phyloP scores from a whole-genome alignment of 2,888 invertebrate genomes.

The Tethea ocularis region DNA sequence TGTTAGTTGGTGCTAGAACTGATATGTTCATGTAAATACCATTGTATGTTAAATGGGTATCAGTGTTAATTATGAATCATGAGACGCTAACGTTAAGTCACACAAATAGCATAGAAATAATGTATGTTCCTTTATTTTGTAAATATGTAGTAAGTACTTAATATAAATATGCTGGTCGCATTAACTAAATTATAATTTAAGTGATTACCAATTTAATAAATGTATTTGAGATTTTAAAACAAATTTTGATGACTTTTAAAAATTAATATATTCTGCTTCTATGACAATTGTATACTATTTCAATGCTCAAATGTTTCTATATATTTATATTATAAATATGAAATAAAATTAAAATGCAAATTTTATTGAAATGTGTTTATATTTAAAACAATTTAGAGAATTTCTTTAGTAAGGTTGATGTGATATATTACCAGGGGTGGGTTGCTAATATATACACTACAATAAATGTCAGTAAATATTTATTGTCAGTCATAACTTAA shows the following conservation, averaged over 20 bases:
- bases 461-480: constrained; percentile 12
- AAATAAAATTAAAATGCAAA: constrained; percentile 11
- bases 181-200: constrained; percentile 15
- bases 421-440: neutral
- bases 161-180: constrained; percentile 10
- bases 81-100: constrained; percentile 12
- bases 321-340: constrained; percentile 11
- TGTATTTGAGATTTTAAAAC: constrained; percentile 21
- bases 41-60: neutral
- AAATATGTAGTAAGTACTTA: constrained; percentile 19
- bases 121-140: constrained; percentile 29
- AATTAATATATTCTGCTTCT: constrained; percentile 14
- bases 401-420: too few species aligned
- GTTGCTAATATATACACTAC: neutral
- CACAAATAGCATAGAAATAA: constrained; percentile 15
- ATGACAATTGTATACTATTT: neutral
- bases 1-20: constrained; percentile 4
- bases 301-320: constrained; percentile 12
- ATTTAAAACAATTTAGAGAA: neutral
- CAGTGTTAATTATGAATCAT: neutral
- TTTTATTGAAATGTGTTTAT: neutral
- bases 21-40: neutral
- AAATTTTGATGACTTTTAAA: constrained; percentile 32
- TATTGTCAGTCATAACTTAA: constrained; percentile 38
- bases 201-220: constrained; percentile 7